Evolutionary conservation across 2,113 vertebrate genomes (phyloP).

Genomic region (Lampris megalopsis): DNA sequence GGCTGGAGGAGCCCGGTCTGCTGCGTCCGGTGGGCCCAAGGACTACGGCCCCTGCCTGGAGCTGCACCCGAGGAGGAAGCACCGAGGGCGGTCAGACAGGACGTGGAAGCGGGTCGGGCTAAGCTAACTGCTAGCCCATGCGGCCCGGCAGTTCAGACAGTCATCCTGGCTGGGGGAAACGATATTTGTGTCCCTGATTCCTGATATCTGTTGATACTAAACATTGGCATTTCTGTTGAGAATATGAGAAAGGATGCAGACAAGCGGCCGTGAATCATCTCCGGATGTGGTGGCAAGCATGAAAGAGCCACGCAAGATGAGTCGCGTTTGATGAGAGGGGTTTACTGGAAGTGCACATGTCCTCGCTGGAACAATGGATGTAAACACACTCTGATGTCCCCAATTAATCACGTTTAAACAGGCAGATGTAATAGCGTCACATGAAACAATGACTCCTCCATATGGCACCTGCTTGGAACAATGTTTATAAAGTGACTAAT

Average conservation of each 20-base stretch:
- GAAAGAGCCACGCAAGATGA: slow-evolving; percentile 9
- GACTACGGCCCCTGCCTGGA: too few species aligned
- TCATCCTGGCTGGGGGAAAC: too few species aligned
- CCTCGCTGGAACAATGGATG: slow-evolving; percentile 40
- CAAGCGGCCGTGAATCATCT: not conserved
- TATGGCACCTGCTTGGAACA: slow-evolving; percentile 76
- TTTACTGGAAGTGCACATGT: slow-evolving; percentile 24
- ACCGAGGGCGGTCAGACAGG: too few species aligned
- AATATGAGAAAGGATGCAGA: not conserved
- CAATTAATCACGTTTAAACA: slow-evolving; percentile 76
- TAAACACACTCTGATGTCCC: slow-evolving; percentile 61
- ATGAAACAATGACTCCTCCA: slow-evolving; percentile 71
- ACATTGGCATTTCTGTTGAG: not conserved
- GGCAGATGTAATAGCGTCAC: slow-evolving; percentile 71
- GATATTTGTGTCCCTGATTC: too few species aligned
- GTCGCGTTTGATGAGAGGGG: not conserved
- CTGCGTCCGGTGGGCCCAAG: too few species aligned
- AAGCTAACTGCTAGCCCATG: too few species aligned
- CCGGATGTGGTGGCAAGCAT: not conserved
- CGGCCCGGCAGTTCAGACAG: too few species aligned
- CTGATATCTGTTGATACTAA: too few species aligned
- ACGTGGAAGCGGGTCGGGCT: too few species aligned
- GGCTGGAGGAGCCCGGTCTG: too few species aligned
- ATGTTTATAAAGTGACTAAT: slow-evolving; percentile 72
- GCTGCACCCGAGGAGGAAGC: too few species aligned